Percentiles rank a stretch among this genome's conserved stretches.
Evolutionary conservation across 2,113 vertebrate species (phyloP).

Genomic region (Aix galericulata): DNA sequence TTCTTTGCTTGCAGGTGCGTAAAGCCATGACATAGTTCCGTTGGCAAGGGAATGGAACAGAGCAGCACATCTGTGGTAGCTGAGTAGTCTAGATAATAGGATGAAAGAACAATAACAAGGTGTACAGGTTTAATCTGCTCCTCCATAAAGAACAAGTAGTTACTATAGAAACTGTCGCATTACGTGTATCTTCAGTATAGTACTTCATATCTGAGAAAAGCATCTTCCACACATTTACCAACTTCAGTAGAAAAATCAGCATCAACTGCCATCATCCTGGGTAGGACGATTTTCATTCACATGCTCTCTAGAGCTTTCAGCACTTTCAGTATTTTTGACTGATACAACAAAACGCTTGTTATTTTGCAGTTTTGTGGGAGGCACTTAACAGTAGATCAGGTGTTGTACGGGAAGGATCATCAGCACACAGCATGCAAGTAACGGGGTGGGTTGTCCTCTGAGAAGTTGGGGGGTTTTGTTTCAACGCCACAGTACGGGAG

Average conservation of each 20-base stretch:
- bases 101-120: slow-evolving; percentile 55
- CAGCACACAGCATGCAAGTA: not conserved
- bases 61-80: slow-evolving; percentile 28
- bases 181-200: not conserved
- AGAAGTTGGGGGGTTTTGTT: not conserved
- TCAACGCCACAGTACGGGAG: not conserved
- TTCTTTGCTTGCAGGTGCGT: not conserved
- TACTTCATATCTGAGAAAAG: slow-evolving; percentile 15
- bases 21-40: not conserved
- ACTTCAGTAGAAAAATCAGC: not conserved
- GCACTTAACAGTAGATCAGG: not conserved
- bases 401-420: not conserved
- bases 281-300: not conserved
- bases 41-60: not conserved
- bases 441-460: not conserved
- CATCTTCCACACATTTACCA: slow-evolving; percentile 16
- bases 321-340: not conserved
- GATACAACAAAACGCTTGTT: not conserved
- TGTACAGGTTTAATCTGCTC: slow-evolving; percentile 45
- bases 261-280: not conserved
- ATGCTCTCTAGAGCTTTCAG: not conserved
- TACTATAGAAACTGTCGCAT: slow-evolving; percentile 68
- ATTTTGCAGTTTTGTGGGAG: not conserved
- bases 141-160: slow-evolving; percentile 60
- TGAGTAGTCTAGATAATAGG: slow-evolving; percentile 35